Conservation (phyloP, 2,797 vertebrate species). For the Pempheris klunzingeri region DNA sequence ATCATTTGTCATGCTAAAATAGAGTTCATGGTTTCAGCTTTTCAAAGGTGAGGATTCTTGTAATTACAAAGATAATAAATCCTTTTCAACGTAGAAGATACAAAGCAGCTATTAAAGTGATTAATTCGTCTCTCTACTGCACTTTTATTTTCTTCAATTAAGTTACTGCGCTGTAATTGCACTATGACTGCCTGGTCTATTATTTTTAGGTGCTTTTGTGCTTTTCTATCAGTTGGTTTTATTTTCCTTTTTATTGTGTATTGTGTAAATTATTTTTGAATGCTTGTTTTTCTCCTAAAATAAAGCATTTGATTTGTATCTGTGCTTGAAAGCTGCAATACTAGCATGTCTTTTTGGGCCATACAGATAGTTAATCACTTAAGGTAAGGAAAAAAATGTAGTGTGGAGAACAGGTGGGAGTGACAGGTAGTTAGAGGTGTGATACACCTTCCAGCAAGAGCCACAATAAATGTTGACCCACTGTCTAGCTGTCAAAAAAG, state of each 20-base stretch:
- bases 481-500: slow-evolving; percentile 49
- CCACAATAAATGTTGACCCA: slow-evolving; percentile 52
- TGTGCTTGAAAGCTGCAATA: slow-evolving; percentile 7
- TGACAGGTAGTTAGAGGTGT: slow-evolving; percentile 46
- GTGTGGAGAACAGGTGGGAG: slow-evolving; percentile 27
- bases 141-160: not conserved
- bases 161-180: not conserved
- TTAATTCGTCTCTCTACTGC: not conserved
- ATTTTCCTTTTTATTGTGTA: not conserved
- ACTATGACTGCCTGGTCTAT: not conserved
- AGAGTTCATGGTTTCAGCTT: not conserved
- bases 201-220: not conserved
- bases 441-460: slow-evolving; percentile 25
- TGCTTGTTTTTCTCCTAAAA: not conserved
- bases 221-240: not conserved
- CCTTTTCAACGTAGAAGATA: not conserved
- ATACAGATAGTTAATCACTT: slow-evolving; percentile 33
- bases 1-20: not conserved
- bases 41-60: not conserved
- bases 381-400: slow-evolving; percentile 25
- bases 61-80: not conserved
- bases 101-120: not conserved
- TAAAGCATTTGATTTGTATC: not conserved
- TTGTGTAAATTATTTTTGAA: no score
- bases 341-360: not conserved